Evolutionary conservation across 2,113 vertebrate genomes (phyloP).

Genomic region (Rhagologus leucostigma): DNA sequence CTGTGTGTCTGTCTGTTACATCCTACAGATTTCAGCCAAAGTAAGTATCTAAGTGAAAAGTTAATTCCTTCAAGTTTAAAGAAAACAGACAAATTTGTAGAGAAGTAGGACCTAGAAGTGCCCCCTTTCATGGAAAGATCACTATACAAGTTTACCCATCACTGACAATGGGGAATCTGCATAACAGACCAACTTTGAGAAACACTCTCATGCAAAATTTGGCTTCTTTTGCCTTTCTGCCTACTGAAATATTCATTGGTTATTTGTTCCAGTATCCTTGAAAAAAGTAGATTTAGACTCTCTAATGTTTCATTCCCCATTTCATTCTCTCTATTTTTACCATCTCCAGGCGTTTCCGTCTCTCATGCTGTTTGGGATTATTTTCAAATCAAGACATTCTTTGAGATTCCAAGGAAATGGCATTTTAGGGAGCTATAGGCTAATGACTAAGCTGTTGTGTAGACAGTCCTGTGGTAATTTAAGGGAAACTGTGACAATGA

Average conservation of each 20-base stretch:
- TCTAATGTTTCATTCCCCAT: not conserved
- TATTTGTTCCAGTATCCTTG: not conserved
- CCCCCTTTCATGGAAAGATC: not conserved
- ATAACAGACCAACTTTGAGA: not conserved
- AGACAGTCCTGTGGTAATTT: not conserved
- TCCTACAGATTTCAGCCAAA: not conserved
- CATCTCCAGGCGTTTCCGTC: not conserved
- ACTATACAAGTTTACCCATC: not conserved
- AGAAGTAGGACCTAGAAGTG: not conserved
- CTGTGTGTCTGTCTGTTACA: not conserved
- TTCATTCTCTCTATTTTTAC: not conserved
- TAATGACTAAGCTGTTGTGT: not conserved
- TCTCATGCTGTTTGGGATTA: not conserved
- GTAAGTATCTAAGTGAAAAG: not conserved
- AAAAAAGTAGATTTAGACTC: not conserved
- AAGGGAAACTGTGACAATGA: not conserved
- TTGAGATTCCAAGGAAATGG: not conserved
- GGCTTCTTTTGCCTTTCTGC: not conserved
- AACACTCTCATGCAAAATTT: not conserved
- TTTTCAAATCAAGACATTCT: not conserved
- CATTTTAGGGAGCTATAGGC: not conserved
- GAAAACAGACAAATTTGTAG: not conserved
- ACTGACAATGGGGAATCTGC: not conserved
- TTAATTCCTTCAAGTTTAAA: not conserved
- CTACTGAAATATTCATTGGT: not conserved